These are phyloP conservation scores for Acanthosepion esculentum DNA, from an alignment of 2,888 invertebrate genomes.

Conservation along the genomic window DNA sequence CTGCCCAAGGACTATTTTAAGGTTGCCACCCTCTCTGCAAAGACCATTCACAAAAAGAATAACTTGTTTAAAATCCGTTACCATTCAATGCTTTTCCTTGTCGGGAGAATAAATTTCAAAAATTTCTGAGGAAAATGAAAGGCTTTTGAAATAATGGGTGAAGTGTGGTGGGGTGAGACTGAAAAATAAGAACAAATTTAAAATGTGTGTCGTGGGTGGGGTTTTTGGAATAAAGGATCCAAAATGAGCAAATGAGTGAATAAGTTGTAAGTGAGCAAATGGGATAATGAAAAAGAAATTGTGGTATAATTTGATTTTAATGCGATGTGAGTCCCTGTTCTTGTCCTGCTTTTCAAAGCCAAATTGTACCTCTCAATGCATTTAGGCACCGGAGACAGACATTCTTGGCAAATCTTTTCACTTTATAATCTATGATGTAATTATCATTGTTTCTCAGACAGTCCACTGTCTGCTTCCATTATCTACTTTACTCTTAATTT, in stretches of 20 bases:
- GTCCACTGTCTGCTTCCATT: neutral
- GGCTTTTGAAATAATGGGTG: neutral
- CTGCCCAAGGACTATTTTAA: neutral
- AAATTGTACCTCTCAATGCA: neutral
- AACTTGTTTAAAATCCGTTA: neutral
- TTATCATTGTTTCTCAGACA: neutral
- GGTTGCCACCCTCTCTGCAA: neutral
- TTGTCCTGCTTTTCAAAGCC: neutral
- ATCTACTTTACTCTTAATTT: neutral
- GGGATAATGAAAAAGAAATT: neutral
- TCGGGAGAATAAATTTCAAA: neutral
- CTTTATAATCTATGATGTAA: constrained; percentile 17
- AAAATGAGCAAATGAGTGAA: neutral
- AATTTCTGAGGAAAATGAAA: neutral
- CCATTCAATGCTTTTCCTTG: neutral
- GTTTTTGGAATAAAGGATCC: neutral
- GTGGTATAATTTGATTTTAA: neutral
- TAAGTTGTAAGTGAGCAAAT: neutral
- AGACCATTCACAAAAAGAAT: neutral
- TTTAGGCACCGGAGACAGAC: neutral
- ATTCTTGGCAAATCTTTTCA: neutral
- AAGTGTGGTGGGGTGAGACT: neutral
- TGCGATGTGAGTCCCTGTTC: neutral
- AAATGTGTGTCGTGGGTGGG: neutral
- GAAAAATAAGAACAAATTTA: neutral